Conservation (phyloP, 2,797 vertebrate genomes). For the Salmo trutta region DNA sequence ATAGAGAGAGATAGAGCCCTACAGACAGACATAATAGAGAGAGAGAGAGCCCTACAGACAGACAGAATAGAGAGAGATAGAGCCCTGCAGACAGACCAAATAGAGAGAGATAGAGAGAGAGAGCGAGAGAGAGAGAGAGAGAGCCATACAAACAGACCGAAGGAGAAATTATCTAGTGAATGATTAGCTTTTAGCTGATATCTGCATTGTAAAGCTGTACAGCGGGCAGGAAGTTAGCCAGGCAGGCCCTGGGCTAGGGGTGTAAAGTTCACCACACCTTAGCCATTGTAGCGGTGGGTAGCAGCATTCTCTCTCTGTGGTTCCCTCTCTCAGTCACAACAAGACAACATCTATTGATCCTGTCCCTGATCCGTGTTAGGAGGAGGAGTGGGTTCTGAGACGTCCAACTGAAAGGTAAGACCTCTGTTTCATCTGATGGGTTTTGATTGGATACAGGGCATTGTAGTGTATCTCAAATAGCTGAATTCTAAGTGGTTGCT, state of each 20-base stretch:
- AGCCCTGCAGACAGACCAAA: no score
- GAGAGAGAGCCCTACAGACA: no score
- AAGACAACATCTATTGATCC: not conserved
- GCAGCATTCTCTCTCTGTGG: not conserved
- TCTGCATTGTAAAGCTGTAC: slow-evolving; percentile 52
- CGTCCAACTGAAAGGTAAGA: slow-evolving; percentile 42
- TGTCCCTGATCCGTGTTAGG: not conserved
- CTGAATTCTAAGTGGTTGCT: not conserved
- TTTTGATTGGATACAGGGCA: not conserved
- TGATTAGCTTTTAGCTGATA: slow-evolving; percentile 34
- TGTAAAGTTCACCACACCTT: slow-evolving; percentile 31
- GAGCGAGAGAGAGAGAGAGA: not conserved
- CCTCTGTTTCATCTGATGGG: slow-evolving; percentile 3
- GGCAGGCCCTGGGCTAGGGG: not conserved
- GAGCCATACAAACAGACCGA: not conserved
- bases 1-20: no score
- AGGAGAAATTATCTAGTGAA: not conserved
- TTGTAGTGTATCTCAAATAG: not conserved
- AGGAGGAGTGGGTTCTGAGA: not conserved
- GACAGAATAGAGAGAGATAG: no score
- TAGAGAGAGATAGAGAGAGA: not conserved
- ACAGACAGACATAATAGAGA: no score
- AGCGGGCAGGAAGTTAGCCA: not conserved
- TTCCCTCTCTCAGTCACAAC: not conserved
- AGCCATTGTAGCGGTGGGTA: not conserved